Conservation (phyloP, 2,113 vertebrate genomes). For the Raja brachyura region DNA sequence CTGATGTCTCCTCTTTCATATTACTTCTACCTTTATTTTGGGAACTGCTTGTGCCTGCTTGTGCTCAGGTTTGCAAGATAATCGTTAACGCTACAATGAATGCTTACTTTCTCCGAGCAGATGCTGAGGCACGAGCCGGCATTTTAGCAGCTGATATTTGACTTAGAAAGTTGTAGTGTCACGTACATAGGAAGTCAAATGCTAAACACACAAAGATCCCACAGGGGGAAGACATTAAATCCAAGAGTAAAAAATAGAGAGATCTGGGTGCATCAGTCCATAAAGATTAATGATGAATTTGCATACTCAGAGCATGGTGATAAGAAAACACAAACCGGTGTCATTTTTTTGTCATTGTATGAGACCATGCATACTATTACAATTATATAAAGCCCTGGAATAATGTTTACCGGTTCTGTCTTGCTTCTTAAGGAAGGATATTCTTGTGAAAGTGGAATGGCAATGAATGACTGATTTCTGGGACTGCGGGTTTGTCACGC, state of each 20-base stretch:
- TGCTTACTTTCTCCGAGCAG: background rate
- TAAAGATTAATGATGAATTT: background rate
- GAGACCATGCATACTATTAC: background rate
- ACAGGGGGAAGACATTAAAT: background rate
- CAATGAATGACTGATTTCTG: too few species aligned
- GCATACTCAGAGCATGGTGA: background rate
- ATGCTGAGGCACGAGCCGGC: background rate
- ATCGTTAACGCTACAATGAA: background rate
- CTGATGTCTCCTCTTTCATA: background rate
- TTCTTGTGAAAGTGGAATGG: too few species aligned
- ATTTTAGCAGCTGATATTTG: background rate
- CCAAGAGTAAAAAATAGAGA: background rate
- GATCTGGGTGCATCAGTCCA: background rate
- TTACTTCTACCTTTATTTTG: background rate
- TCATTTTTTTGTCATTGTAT: background rate
- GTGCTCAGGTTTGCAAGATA: background rate
- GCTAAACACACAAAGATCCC: background rate
- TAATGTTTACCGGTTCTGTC: background rate
- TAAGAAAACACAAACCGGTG: background rate
- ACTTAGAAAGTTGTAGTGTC: background rate
- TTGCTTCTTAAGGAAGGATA: too few species aligned
- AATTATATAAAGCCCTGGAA: background rate
- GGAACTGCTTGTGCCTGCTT: background rate
- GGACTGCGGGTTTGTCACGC: too few species aligned
- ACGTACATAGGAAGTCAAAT: background rate